Evolutionary conservation across 2,888 invertebrate genomes (phyloP), one percentile per base, ranked within the genome.

Genomic region (Alentia gelatinosa): DNA sequence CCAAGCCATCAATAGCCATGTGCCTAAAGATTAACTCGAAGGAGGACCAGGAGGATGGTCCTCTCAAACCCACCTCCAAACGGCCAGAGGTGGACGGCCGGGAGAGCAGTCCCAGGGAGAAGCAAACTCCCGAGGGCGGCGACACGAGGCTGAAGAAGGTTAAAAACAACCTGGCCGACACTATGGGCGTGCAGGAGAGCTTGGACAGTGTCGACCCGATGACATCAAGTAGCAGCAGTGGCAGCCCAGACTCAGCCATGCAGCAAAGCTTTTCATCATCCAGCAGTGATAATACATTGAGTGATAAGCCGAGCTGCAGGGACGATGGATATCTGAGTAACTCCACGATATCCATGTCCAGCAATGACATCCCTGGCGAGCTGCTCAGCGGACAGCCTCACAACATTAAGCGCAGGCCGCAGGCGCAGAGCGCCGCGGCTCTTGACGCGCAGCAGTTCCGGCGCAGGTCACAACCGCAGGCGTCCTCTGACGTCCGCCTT

Each of bases 221-320:
- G 79, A 90, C 79, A 19, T 40, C 37, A 0, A 83, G 79, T n/a
- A 74, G 75, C 30, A 47, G 47, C 37, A 90, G 86, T 40, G 56
- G 90, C 30, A 90, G 90, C 39, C 90, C 90, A 0, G 90, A 90
- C 68, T 90, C 90, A 7, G 90, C 86, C 9, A 90, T 90, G 90
- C 90, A 90, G 39, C 90, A 90, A 26, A 90, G 90, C 35, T 90
- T 90, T 26, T 86, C 90, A 0, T 86, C 84, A 5, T 84, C 90
- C 7, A 40, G 40, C 40, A 90, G 83, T 15, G 79, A 90, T 33
- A 47, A 90, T 33, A 47, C 40, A 1, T 56, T 90, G 3, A 50
- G 63, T 40, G 83, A 83, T 33, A 47, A 74, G 19, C 75, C 90
- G 7, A 79, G 74, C 30, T 79, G 90, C 23, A 37, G 79, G 7